Conservation (phyloP, 2,797 vertebrate species). For the Poeciliopsis gracilis region DNA sequence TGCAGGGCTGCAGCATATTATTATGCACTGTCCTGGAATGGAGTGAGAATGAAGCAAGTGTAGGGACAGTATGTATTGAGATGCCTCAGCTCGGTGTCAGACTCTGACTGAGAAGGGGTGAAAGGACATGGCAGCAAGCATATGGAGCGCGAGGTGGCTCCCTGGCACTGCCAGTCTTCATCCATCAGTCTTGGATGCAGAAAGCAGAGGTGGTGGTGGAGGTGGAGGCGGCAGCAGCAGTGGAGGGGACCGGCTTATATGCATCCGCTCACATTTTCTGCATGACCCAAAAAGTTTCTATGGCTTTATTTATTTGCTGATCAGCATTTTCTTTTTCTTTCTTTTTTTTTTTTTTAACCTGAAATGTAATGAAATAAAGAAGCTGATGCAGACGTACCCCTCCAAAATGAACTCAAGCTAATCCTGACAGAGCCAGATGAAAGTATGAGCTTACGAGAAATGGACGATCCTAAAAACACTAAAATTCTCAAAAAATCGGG, state of each 20-base stretch:
- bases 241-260: constrained; percentile 5
- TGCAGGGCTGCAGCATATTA: constrained; percentile 39
- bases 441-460: background rate
- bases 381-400: background rate
- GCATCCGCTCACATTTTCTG: constrained; percentile 13
- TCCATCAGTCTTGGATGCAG: constrained; percentile 67
- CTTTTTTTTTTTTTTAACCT: background rate
- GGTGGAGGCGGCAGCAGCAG: background rate
- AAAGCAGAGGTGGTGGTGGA: constrained; percentile 22
- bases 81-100: constrained; percentile 61
- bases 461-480: background rate
- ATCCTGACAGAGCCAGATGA: background rate
- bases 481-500: background rate
- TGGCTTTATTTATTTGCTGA: constrained; percentile 12
- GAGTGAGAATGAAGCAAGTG: constrained; percentile 29
- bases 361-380: constrained; percentile 3
- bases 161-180: constrained; percentile 72
- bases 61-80: constrained; percentile 51
- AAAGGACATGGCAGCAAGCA: constrained; percentile 74
- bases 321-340: background rate
- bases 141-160: constrained; percentile 68
- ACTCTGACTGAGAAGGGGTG: constrained; percentile 62
- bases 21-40: constrained; percentile 33
- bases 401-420: constrained; percentile 13
- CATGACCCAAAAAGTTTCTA: constrained; percentile 2